Evolutionary conservation across 2,888 invertebrate genomes (phyloP), one percentile per base, ranked within the genome.

Genomic region (Euplagia quadripunctaria): DNA sequence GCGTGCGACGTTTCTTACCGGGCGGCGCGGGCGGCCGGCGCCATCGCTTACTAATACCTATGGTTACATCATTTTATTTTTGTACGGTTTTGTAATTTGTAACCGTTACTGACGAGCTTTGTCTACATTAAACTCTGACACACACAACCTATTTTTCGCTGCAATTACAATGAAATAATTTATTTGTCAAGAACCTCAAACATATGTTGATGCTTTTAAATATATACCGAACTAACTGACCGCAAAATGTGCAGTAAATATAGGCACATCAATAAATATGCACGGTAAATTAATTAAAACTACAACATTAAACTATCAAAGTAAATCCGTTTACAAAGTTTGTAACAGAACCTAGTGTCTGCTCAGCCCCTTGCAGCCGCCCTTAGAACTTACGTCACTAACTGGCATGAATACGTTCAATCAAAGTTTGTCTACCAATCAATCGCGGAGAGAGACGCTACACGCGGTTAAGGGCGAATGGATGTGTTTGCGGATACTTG

Each of bases 371-470:
- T 72, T 72, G 51, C 63, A 67, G 68, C 71, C 66, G 17, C 49
- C 71, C 64, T 68, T 20, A 68, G 41, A 74, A 70, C 46, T 74
- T 58, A 43, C 55, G 42, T 46, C 64, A 42, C 49, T 51, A 71
- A 71, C 78, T 76, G 67, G 79, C 79, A 80, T 87, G 90, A 90
- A 91, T 88, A 87, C 88, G 87, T 89, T 85, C 91, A 91, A 92
- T 92, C 92, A 88, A 90, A 92, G 89, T 91, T 91, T 82, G 82
- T 81, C 86, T 87, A 84, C 87, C 86, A 91, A 92, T 92, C 90
- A 91, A 91, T 91, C 89, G 64, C 52, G 49, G 43, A 0, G 16
- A 16, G 46, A 66, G 65, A 69, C 64, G 67, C 88, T 64, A 71
- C 65, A 64, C 72, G 72, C 46, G 63, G 58, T 58, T 51, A 11